Base-by-base conservation (phyloP, 2,797 vertebrate genomes). In the Discoglossus pictus region DNA sequence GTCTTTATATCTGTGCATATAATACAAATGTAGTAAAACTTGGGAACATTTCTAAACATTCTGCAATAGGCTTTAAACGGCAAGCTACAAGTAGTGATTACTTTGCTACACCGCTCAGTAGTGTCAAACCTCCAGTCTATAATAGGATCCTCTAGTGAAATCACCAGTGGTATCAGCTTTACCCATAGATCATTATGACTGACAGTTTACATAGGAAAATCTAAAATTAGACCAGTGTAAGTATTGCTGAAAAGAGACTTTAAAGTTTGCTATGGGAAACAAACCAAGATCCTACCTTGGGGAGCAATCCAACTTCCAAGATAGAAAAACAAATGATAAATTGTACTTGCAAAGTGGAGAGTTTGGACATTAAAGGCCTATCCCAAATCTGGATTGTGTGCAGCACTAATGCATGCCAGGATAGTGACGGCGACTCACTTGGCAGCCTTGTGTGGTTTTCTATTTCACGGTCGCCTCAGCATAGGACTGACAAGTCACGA, bases 211-310 rank as follows among this genome's bases (percentile, higher is more conserved):
- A 36, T 31, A 4, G 25, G 27, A n/a, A 17, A 24, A 48, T 56
- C 64, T 66, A 58, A 66, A 66, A 50, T 66, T 66, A 66, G 64
- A 40, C 15, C 43, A 58, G 21, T 35, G 50, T 34, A 54, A 13
- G 50, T 39, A 23, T 44, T 17, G 25, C 43, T 46, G 9, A 13
- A n/a, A 50, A 6, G 24, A 27, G n/a, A 31, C 34, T 38, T 15
- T 18, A 66, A 50, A 21, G 43, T 27, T 17, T 23, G 6, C n/a
- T 38, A 4, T 46, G 27, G 4, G n/a, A n/a, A n/a, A 31, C 27
- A 8, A 31, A 31, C 27, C 27, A 31, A 31, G 4, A 31, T 31
- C 27, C 27, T 31, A 4, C 27, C 4, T 8, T 31, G 27, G 27
- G 8, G 8, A 31, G 4, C 27, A 31, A 46, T 46, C 7, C 43